phyloP scores from a whole-genome alignment of 2,113 vertebrate species.

The Phoenicopterus ruber region DNA sequence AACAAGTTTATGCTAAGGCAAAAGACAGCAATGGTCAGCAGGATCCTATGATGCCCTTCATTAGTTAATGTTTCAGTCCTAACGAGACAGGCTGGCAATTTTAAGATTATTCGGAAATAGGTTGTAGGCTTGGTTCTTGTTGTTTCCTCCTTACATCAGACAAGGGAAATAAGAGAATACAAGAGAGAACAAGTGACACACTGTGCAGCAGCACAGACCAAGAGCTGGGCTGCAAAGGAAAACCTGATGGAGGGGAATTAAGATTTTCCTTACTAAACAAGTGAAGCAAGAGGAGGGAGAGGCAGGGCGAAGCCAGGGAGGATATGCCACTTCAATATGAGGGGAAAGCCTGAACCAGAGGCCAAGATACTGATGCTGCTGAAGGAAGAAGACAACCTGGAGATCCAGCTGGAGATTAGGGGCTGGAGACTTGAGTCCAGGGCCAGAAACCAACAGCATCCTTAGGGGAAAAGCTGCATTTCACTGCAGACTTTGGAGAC shows the following conservation, averaged over 20 bases:
- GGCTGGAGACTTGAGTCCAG: not conserved
- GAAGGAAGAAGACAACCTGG: not conserved
- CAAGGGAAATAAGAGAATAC: not conserved
- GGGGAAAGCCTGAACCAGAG: not conserved
- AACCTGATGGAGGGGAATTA: not conserved
- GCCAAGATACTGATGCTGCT: not conserved
- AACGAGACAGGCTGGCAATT: not conserved
- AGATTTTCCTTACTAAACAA: not conserved
- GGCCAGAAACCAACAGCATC: not conserved
- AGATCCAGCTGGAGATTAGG: not conserved
- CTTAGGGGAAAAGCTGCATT: not conserved
- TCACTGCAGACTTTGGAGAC: not conserved
- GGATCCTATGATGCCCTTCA: not conserved
- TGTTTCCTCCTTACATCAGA: not conserved
- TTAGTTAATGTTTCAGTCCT: not conserved
- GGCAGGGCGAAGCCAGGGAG: not conserved
- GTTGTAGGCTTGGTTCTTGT: not conserved
- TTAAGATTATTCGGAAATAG: not conserved
- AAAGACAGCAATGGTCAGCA: not conserved
- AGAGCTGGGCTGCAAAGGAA: not conserved
- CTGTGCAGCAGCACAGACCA: not conserved
- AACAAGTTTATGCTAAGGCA: not conserved
- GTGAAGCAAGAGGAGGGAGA: not conserved
- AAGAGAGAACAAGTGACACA: not conserved
- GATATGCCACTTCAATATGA: not conserved